Base-by-base conservation (phyloP, 2,888 invertebrate species). In the Prosapia bicincta region DNA sequence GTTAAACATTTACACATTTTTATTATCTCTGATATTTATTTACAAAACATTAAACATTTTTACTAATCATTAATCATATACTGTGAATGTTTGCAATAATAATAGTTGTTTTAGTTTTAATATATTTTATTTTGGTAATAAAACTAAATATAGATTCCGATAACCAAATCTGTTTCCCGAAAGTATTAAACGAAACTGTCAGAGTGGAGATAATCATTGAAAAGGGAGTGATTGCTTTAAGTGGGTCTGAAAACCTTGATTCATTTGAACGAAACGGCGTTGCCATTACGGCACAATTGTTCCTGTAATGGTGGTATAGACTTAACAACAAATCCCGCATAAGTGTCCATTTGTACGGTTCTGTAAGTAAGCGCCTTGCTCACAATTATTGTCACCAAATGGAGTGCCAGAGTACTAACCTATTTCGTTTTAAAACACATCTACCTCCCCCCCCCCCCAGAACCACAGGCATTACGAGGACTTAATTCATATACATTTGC, bases 311-410 rank as follows among this genome's bases (percentile, higher is more conserved):
- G 54, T 54, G 54, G 54, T 54, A 20, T 54, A 54, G 20, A 20
- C 54, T 54, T 54, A 54, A 54, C 54, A 54, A 54, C 54, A 69
- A 69, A 69, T 69, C 69, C 69, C 24, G 5, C n/a, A 23, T n/a
- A 69, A 69, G 69, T 20, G 69, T 69, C 69, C 69, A 69, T 69
- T 69, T 67, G 67, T 26, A 25, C 26, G 26, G 20, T 26, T 2
- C 38, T 13, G 7, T 38, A 38, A 38, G 38, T 38, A 54, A 20
- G 54, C 54, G 20, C 54, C 54, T 54, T 54, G 38, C 38, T 38
- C 38, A 38, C 38, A 38, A 38, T 38, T 38, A 38, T 38, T 38
- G 38, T 38, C 38, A 38, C 38, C 38, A 38, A 38, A 38, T 38
- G 10, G 38, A 38, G 38, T 38, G 38, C 38, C 6, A 9, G 38